Percentiles rank a stretch among this genome's conserved stretches.
phyloP scores from a whole-genome alignment of 2,113 vertebrate species.

The Apistogramma diplotaenia region DNA sequence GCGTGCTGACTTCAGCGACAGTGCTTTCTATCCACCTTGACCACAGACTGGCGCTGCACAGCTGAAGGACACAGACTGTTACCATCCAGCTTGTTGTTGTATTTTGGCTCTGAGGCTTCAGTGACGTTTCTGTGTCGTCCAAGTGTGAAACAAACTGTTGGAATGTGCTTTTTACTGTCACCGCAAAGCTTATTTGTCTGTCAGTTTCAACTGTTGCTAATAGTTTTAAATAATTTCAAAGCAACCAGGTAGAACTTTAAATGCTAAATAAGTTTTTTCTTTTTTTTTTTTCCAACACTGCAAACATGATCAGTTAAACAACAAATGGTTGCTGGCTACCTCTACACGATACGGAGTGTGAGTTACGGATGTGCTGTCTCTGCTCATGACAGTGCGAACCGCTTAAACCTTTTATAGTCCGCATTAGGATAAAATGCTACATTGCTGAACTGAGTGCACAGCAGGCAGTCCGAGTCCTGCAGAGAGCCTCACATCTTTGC shows the following conservation, averaged over 20 bases:
- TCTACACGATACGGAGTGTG: constrained; percentile 2
- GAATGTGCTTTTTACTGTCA: constrained; percentile 26
- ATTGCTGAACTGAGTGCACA: background rate
- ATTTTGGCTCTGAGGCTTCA: background rate
- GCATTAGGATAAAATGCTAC: constrained; percentile 22
- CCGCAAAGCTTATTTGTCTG: constrained; percentile 14
- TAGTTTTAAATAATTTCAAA: constrained; percentile 3
- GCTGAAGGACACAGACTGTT: background rate
- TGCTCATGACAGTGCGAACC: background rate
- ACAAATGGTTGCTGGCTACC: background rate
- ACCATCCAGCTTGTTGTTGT: background rate
- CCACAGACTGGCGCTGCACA: background rate
- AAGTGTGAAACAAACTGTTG: background rate
- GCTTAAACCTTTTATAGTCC: constrained; percentile 11
- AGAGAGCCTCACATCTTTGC: background rate
- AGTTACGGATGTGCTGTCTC: background rate
- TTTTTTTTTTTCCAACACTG: background rate
- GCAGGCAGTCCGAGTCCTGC: background rate
- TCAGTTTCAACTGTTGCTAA: constrained; percentile 29
- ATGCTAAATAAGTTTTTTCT: background rate
- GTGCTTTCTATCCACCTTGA: constrained; percentile 76
- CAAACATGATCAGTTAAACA: constrained; percentile 7
- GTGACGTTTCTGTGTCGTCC: background rate
- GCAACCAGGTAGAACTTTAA: background rate
- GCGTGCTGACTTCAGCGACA: constrained; percentile 67